Evolutionary conservation across 2,888 invertebrate species (phyloP).

Genomic region (Eucera pruinosa): DNA sequence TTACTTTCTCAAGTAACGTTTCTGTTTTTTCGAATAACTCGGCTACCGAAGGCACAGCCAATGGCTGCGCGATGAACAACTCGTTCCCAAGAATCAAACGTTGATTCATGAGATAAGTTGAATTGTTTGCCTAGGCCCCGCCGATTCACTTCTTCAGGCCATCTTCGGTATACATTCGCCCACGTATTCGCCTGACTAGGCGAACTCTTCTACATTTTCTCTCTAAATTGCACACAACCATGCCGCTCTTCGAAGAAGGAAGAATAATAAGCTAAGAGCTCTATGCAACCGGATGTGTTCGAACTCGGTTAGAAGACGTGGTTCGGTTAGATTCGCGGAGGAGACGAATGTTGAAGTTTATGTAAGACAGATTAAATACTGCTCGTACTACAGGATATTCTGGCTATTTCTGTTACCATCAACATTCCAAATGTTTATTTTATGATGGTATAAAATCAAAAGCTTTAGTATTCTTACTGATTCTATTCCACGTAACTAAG

Average conservation of each 20-base stretch:
- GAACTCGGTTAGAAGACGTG: constrained; percentile 19
- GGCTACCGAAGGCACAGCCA: constrained; percentile 27
- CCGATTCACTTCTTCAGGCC: constrained; percentile 64
- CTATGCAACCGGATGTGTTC: constrained; percentile 45
- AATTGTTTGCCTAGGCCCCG: constrained; percentile 66
- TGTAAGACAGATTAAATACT: constrained; percentile 39
- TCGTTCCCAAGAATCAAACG: constrained; percentile 62
- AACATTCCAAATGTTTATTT: constrained; percentile 1
- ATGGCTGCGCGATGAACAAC: constrained; percentile 44
- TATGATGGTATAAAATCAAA: not conserved
- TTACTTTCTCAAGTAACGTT: constrained; percentile 63
- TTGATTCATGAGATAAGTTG: constrained; percentile 67
- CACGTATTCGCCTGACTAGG: constrained; percentile 45
- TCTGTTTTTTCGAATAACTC: constrained; percentile 30
- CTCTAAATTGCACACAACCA: constrained; percentile 23
- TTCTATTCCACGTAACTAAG: not conserved
- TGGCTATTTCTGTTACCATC: not conserved
- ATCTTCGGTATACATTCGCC: constrained; percentile 67
- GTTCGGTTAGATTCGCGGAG: not conserved
- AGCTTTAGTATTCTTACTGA: not conserved
- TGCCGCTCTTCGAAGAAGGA: constrained; percentile 33
- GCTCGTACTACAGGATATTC: not conserved
- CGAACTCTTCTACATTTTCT: constrained; percentile 45
- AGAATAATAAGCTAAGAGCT: constrained; percentile 57
- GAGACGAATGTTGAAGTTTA: constrained; percentile 32